Percentiles rank a stretch among this genome's conserved stretches.
Conservation (phyloP, 2,888 invertebrate species). For the Ctena decussata region DNA sequence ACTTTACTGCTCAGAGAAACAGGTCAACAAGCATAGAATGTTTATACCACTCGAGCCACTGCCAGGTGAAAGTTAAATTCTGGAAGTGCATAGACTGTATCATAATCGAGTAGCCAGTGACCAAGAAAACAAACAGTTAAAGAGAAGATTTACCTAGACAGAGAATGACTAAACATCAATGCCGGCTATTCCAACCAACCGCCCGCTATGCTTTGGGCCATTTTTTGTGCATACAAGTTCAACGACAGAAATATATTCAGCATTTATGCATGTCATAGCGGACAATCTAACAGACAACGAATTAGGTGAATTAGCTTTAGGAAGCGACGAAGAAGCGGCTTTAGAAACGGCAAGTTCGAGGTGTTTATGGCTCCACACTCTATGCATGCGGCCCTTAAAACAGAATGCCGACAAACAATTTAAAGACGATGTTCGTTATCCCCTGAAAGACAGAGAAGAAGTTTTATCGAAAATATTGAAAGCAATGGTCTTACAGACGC, state of each 20-base stretch:
- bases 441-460: constrained; percentile 1
- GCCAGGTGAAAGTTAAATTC: background rate
- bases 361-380: background rate
- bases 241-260: background rate
- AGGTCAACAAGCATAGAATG: constrained; percentile 5
- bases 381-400: constrained; percentile 41
- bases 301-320: background rate
- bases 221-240: background rate
- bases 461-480: background rate
- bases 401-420: constrained; percentile 31
- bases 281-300: constrained; percentile 6
- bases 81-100: constrained; percentile 24
- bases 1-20: constrained; percentile 21
- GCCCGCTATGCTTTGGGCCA: constrained; percentile 16
- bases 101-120: background rate
- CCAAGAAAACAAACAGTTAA: background rate
- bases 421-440: constrained; percentile 20
- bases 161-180: background rate
- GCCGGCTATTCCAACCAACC: background rate
- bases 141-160: constrained; percentile 30
- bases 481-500: background rate
- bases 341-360: background rate
- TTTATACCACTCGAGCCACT: constrained; percentile 28
- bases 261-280: constrained; percentile 10
- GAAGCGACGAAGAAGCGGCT: constrained; percentile 3